These are phyloP conservation scores for Metopia argyrocephala DNA, from an alignment of 2,888 invertebrate species.

Conservation along the genomic window DNA sequence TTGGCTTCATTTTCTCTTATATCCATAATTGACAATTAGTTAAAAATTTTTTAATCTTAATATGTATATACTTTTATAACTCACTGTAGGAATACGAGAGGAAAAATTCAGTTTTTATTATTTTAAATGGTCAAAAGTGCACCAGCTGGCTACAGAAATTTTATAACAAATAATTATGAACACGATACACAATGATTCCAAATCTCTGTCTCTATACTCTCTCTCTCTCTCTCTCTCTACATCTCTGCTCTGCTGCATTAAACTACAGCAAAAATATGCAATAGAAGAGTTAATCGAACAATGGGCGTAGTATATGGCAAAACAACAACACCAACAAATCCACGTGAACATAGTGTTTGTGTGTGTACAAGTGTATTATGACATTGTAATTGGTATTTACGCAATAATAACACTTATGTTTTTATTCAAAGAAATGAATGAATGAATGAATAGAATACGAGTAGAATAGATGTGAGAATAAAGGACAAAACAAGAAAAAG, in stretches of 20 bases:
- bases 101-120: neutral
- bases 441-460: neutral
- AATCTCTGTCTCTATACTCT: neutral
- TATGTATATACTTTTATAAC: slow-evolving; percentile 1
- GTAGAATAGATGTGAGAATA: neutral
- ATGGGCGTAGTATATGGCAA: slow-evolving; percentile 44
- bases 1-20: too few relatives aligned
- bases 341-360: neutral
- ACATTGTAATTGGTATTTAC: slow-evolving; percentile 62
- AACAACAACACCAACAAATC: slow-evolving; percentile 1
- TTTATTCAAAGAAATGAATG: neutral
- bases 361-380: slow-evolving; percentile 49
- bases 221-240: neutral
- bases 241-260: neutral
- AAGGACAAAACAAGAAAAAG: slow-evolving; percentile 8
- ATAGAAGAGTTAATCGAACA: slow-evolving; percentile 26
- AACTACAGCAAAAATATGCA: slow-evolving; percentile 7
- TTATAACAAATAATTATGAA: slow-evolving; percentile 44
- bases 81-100: slow-evolving; percentile 12
- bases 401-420: slow-evolving; percentile 40
- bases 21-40: too few relatives aligned
- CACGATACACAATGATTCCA: neutral
- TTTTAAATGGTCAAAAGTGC: slow-evolving; percentile 5
- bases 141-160: slow-evolving; percentile 42
- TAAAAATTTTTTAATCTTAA: too few relatives aligned